Evolutionary conservation across 2,888 invertebrate species (phyloP).

Genomic region (Adelognathus sp.): DNA sequence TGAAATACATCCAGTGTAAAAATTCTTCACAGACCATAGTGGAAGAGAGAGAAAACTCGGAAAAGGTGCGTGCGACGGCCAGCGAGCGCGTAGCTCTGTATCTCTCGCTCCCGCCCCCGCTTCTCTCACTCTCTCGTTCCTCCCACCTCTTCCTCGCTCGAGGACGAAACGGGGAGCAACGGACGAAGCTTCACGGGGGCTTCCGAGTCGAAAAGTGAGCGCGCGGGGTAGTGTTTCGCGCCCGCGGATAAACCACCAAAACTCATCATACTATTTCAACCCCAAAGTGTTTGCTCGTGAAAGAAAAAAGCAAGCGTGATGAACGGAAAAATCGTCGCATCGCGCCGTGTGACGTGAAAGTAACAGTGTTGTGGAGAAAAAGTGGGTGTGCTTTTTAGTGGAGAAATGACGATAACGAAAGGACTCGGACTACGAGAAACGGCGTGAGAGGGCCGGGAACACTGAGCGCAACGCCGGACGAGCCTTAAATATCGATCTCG

Average conservation of each 20-base stretch:
- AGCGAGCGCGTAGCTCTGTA: neutral
- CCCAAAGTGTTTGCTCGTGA: neutral
- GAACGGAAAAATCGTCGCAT: too few relatives aligned
- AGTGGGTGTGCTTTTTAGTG: neutral
- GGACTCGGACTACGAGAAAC: constrained; percentile 43
- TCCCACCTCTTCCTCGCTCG: constrained; percentile 6
- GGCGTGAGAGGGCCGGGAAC: constrained; percentile 64
- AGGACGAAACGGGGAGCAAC: constrained; percentile 54
- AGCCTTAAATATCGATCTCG: constrained; percentile 78
- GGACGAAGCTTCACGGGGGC: constrained; percentile 40
- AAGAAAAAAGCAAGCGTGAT: too few relatives aligned
- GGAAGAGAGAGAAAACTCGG: constrained; percentile 1
- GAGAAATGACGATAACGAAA: constrained; percentile 10
- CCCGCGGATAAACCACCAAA: too few relatives aligned
- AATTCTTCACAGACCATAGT: neutral
- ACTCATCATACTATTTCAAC: neutral
- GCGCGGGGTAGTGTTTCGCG: constrained; percentile 7
- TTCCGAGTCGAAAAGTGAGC: neutral
- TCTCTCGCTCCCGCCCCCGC: constrained; percentile 41
- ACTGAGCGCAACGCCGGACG: constrained; percentile 70
- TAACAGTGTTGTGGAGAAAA: too few relatives aligned
- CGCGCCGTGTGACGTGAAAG: too few relatives aligned
- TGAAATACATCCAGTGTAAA: neutral
- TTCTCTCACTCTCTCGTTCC: neutral
- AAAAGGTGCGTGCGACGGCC: constrained; percentile 36